These are phyloP conservation scores for Barbus barbus DNA, from an alignment of 2,113 vertebrate genomes.

Conservation along the genomic window DNA sequence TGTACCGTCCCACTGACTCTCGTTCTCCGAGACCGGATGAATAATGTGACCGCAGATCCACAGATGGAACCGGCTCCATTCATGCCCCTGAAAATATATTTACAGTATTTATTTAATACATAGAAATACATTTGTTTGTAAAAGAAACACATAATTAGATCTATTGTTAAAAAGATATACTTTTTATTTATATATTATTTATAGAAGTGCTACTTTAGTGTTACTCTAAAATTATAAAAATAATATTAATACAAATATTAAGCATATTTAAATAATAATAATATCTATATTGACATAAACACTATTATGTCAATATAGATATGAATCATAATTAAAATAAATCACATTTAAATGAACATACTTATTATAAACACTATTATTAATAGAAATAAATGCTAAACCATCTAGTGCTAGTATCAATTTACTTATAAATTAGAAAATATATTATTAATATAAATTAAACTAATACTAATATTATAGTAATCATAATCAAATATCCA, in stretches of 20 bases:
- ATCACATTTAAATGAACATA: background rate
- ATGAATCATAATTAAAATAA: background rate
- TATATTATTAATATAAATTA: background rate
- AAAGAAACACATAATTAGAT: too few relatives aligned
- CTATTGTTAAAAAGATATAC: too few relatives aligned
- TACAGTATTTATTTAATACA: background rate
- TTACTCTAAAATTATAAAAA: background rate
- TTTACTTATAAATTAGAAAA: background rate
- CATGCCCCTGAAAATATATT: background rate
- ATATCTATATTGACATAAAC: too few relatives aligned
- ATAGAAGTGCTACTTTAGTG: background rate
- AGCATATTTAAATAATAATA: background rate
- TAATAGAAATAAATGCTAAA: background rate
- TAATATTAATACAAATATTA: background rate
- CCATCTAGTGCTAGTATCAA: background rate
- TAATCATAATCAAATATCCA: background rate
- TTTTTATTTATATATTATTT: background rate
- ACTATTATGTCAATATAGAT: background rate
- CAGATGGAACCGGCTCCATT: background rate
- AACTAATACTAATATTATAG: background rate
- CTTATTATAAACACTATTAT: background rate
- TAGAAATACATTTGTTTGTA: background rate
- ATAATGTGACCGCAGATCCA: background rate
- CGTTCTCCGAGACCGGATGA: conserved; percentile 31
- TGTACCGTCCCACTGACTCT: conserved; percentile 62